Evolutionary conservation across 2,888 invertebrate species (phyloP).

Genomic region (Xanthorhoe spadicearia): DNA sequence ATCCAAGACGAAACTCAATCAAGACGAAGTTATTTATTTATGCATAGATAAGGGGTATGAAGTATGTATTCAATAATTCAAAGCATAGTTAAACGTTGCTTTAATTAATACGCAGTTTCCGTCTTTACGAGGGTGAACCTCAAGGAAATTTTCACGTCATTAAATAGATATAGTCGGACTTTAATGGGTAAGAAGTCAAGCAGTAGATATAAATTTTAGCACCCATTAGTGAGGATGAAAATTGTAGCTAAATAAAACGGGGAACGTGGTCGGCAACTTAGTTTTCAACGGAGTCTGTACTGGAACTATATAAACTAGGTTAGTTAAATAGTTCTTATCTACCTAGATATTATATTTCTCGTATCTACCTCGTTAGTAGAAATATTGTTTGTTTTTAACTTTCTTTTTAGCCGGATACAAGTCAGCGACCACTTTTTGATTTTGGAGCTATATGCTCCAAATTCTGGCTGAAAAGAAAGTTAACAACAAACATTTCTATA

Average conservation of each 20-base stretch:
- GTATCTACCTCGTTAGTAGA: too few relatives aligned
- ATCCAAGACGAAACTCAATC: not conserved
- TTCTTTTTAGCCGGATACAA: too few relatives aligned
- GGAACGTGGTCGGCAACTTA: constrained; percentile 1
- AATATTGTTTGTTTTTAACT: too few relatives aligned
- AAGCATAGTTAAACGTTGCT: constrained; percentile 17
- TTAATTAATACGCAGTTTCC: constrained; percentile 28
- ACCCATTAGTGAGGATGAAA: constrained; percentile 35
- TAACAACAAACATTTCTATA: too few relatives aligned
- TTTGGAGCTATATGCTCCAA: too few relatives aligned
- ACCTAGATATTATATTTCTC: too few relatives aligned
- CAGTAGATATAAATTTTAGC: constrained; percentile 39
- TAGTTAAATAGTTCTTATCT: not conserved
- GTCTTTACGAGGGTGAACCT: constrained; percentile 37
- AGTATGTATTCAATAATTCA: constrained; percentile 13
- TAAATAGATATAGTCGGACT: constrained; percentile 41
- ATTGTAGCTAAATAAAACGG: constrained; percentile 12
- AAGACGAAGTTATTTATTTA: not conserved
- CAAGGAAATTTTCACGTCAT: constrained; percentile 44
- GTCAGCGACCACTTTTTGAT: too few relatives aligned
- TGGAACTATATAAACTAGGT: not conserved
- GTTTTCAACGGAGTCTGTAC: not conserved
- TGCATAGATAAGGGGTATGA: not conserved
- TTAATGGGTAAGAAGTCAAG: constrained; percentile 40
- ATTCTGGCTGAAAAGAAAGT: too few relatives aligned